These are phyloP conservation scores for Pipistrellus nathusii DNA, from an alignment of 2,797 vertebrate species.

Conservation along the genomic window DNA sequence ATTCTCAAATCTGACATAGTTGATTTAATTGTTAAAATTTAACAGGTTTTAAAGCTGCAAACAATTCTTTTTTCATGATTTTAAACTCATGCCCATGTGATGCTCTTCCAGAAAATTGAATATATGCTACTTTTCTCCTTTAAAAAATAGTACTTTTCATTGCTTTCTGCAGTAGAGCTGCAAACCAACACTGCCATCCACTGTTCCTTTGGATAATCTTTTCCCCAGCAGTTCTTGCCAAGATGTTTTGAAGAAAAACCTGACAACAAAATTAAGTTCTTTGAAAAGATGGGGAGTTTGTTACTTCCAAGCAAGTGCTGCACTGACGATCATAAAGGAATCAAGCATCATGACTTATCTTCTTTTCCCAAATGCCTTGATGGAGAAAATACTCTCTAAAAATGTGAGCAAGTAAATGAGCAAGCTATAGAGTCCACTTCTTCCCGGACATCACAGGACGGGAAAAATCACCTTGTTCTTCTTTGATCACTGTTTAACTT, in stretches of 20 bases:
- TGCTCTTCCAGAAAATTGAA: conserved; percentile 43
- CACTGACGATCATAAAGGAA: conserved; percentile 34
- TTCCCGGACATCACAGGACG: background rate
- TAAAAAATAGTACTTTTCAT: conserved; percentile 57
- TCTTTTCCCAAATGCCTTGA: conserved; percentile 35
- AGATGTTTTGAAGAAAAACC: conserved; percentile 59
- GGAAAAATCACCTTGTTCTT: conserved; percentile 10
- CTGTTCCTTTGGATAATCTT: conserved; percentile 82
- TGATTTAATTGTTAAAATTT: background rate
- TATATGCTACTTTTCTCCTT: conserved; percentile 31
- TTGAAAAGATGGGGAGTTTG: conserved; percentile 22
- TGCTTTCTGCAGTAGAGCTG: conserved; percentile 72
- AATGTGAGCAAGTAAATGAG: conserved; percentile 40
- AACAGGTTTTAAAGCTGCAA: background rate
- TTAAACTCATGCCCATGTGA: background rate
- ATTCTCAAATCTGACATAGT: background rate
- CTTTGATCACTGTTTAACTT: conserved; percentile 26
- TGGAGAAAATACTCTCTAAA: conserved; percentile 34
- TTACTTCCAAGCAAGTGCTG: conserved; percentile 45
- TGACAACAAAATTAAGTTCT: conserved; percentile 69
- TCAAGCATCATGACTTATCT: conserved; percentile 35
- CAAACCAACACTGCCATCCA: conserved; percentile 85
- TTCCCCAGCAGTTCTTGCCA: conserved; percentile 53
- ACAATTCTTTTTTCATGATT: background rate
- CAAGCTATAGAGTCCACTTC: background rate